Percentiles rank a stretch among this genome's conserved stretches.
Evolutionary conservation across 1,140 invertebrate genomes (phyloP).

Genomic region (Penaeus indicus): DNA sequence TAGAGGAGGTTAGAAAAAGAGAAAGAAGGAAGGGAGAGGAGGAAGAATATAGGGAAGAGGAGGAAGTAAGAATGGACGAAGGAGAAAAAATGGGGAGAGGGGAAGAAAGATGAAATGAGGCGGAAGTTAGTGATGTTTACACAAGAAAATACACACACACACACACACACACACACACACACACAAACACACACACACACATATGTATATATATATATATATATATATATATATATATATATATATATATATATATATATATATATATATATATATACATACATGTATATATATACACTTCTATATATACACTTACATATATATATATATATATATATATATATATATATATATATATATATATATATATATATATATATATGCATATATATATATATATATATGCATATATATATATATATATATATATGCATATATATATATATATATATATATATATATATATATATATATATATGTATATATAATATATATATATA

Average conservation of each 20-base stretch:
- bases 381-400: background rate
- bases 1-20: background rate
- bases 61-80: too few relatives aligned
- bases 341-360: background rate
- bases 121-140: too few relatives aligned
- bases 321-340: background rate
- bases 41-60: background rate
- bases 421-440: conserved; percentile 2
- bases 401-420: background rate
- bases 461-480: conserved; percentile 5
- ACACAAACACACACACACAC: too few relatives aligned
- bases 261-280: background rate
- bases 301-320: background rate
- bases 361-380: background rate
- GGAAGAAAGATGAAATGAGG: too few relatives aligned
- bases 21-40: background rate
- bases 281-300: background rate
- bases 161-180: too few relatives aligned
- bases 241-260: too few relatives aligned
- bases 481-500: too few relatives aligned
- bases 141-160: too few relatives aligned
- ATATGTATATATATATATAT: too few relatives aligned
- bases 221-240: too few relatives aligned
- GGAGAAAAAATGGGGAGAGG: too few relatives aligned
- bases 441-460: conserved; percentile 20